A percentile compares a stretch with the other conserved stretches of the same genome.
Conservation (phyloP, 2,888 invertebrate species). For the Netelia fuscicornis region DNA sequence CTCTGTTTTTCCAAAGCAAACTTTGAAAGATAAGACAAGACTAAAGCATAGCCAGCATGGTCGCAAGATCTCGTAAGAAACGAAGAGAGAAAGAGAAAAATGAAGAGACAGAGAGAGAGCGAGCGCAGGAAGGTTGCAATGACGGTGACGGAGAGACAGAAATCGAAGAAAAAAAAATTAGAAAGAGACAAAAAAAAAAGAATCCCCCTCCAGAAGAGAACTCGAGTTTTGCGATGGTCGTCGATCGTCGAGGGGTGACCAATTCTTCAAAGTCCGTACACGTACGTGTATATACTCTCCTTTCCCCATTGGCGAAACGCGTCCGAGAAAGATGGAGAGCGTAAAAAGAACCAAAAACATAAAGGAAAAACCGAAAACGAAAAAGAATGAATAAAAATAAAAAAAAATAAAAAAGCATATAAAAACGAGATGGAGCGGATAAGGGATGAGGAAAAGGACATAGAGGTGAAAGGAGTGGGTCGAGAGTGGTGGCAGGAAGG, state of each 20-base stretch:
- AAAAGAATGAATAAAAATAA: conserved; percentile 9
- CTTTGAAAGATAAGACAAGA: conserved; percentile 44
- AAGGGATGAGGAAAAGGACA: conserved; percentile 58
- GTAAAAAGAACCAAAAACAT: conserved; percentile 73
- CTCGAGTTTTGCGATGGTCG: conserved; percentile 41
- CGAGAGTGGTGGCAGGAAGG: conserved; percentile 20
- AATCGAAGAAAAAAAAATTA: neutral
- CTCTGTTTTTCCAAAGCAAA: conserved; percentile 48
- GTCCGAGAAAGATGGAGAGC: conserved; percentile 60
- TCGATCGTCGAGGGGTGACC: conserved; percentile 49
- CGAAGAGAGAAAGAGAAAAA: conserved; percentile 10
- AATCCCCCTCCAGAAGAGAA: neutral
- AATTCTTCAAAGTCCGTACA: conserved; percentile 40
- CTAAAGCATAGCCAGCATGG: neutral
- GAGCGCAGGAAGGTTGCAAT: neutral
- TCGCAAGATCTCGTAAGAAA: conserved; percentile 3
- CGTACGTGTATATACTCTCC: neutral
- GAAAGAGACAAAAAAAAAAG: neutral
- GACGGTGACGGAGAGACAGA: conserved; percentile 2
- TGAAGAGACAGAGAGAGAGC: neutral
- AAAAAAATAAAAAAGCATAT: conserved; percentile 50
- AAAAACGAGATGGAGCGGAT: conserved; percentile 59
- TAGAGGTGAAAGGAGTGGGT: conserved; percentile 17
- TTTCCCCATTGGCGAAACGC: conserved; percentile 37
- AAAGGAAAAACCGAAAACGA: conserved; percentile 58